phyloP scores from a whole-genome alignment of 1,140 invertebrate genomes.

The Zaprionus lachaisei region DNA sequence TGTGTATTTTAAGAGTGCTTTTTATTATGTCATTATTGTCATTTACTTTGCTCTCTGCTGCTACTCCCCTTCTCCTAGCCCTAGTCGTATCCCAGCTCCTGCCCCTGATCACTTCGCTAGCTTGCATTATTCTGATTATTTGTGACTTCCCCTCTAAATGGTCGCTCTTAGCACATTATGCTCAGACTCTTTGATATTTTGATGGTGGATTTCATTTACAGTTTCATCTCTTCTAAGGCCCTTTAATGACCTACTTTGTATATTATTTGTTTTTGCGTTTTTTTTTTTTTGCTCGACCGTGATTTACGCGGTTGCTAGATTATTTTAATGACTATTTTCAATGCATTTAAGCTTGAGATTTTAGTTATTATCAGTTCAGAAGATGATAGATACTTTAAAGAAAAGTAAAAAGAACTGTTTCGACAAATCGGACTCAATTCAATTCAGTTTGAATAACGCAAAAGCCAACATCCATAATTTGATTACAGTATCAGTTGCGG shows the following conservation, averaged over 20 bases:
- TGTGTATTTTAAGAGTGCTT: conserved; percentile 72
- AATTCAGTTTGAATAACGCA: not conserved
- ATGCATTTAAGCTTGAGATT: not conserved
- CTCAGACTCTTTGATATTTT: conserved; percentile 55
- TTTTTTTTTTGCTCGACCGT: conserved; percentile 20
- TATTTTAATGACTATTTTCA: conserved; percentile 40
- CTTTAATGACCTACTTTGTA: conserved; percentile 39
- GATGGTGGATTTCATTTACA: conserved; percentile 58
- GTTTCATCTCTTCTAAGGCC: conserved; percentile 35
- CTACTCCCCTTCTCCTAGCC: conserved; percentile 3
- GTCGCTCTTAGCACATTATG: conserved; percentile 70
- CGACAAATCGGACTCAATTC: not conserved
- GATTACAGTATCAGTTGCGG: conserved; percentile 77
- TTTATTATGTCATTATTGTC: conserved; percentile 83
- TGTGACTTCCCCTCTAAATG: conserved; percentile 61
- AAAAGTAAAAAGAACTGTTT: no score
- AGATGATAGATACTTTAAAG: not conserved
- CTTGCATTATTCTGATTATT: conserved; percentile 78
- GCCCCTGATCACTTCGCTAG: conserved; percentile 32
- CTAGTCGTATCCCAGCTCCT: not conserved
- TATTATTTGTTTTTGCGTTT: conserved; percentile 29
- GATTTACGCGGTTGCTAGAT: conserved; percentile 41
- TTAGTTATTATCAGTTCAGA: conserved; percentile 2
- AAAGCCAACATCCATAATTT: conserved; percentile 58
- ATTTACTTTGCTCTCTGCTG: conserved; percentile 62